phyloP scores from a whole-genome alignment of 2,797 vertebrate genomes.

The Hypotaenidia philippensis region DNA sequence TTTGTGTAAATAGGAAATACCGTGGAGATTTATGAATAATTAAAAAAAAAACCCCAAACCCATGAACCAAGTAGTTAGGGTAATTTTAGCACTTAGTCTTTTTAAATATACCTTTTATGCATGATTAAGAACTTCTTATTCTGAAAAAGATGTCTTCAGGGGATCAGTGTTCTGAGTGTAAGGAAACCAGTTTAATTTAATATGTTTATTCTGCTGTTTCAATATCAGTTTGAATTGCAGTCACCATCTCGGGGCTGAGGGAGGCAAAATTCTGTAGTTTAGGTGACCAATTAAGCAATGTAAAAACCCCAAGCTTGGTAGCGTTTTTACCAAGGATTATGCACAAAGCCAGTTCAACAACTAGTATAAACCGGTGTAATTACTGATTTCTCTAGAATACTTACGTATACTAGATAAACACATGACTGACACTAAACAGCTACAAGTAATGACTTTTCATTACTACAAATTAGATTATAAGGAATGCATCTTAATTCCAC shows the following conservation, averaged over 20 bases:
- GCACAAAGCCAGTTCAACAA: background rate
- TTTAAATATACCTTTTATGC: background rate
- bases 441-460: background rate
- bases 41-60: background rate
- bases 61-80: background rate
- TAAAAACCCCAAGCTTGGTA: background rate
- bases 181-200: background rate
- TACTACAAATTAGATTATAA: too few species aligned
- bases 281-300: background rate
- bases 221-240: background rate
- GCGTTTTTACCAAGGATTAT: background rate
- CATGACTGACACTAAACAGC: background rate
- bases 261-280: background rate
- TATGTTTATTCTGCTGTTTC: background rate
- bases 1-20: background rate
- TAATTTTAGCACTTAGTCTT: background rate
- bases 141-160: background rate
- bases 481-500: too few species aligned
- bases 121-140: background rate
- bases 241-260: rapidly evolving
- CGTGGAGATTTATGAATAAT: background rate
- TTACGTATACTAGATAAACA: background rate
- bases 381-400: background rate
- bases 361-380: background rate
- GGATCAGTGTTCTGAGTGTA: background rate